These are phyloP conservation scores for Nomada goodeniana DNA, from an alignment of 2,888 invertebrate genomes.

Conservation along the genomic window DNA sequence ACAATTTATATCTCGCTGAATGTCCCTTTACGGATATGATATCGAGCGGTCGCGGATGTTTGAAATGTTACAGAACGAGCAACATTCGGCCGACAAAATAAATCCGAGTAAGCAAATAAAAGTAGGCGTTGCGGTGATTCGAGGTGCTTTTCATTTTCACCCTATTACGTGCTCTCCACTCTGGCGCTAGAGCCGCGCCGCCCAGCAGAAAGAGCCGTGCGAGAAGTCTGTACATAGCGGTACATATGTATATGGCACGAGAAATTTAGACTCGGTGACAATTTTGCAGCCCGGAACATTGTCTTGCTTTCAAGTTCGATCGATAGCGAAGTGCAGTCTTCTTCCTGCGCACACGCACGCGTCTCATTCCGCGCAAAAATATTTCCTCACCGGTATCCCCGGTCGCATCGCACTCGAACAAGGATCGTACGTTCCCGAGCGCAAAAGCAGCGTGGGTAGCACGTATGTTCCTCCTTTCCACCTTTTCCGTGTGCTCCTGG, in stretches of 20 bases:
- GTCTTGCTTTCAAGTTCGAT: neutral
- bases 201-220: neutral
- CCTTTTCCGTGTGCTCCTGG: conserved; percentile 40
- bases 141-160: conserved; percentile 25
- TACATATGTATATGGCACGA: neutral
- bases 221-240: no score
- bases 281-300: neutral
- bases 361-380: conserved; percentile 21
- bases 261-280: neutral
- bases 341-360: neutral
- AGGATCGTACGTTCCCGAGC: neutral
- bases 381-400: conserved; percentile 9
- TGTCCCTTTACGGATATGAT: no score
- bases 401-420: neutral
- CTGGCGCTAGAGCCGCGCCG: neutral
- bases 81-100: neutral
- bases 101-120: conserved; percentile 3
- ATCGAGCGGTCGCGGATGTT: neutral
- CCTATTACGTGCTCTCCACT: conserved; percentile 26
- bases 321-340: neutral
- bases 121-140: neutral
- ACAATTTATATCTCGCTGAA: neutral
- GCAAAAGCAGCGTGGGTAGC: conserved; percentile 56
- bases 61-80: neutral
- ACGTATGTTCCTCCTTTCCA: conserved; percentile 16